phyloP scores from a whole-genome alignment of 1,140 invertebrate species.

The Camponotus floridanus region DNA sequence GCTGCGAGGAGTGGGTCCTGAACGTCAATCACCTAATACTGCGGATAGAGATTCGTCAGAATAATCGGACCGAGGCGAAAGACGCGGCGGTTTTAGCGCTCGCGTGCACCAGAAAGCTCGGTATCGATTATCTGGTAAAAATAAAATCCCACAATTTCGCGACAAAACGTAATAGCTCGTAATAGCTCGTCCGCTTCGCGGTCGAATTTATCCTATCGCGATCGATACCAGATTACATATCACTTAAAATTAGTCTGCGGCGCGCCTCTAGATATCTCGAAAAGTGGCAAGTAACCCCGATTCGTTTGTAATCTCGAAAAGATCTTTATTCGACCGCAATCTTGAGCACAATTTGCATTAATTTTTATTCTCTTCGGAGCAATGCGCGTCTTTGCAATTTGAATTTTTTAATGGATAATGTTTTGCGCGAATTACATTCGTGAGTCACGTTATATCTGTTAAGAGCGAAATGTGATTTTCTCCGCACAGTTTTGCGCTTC shows the following conservation, averaged over 20 bases:
- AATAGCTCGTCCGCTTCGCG: not conserved
- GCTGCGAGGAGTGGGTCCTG: constrained; percentile 73
- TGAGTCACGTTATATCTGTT: not conserved
- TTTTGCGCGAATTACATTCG: not conserved
- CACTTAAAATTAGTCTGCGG: constrained; percentile 27
- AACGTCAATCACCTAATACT: constrained; percentile 78
- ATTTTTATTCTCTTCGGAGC: constrained; percentile 19
- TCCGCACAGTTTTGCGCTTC: not conserved
- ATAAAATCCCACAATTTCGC: constrained; percentile 27
- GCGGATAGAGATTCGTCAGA: constrained; percentile 78
- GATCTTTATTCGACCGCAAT: not conserved
- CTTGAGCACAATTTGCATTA: constrained; percentile 2
- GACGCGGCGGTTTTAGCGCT: constrained; percentile 74
- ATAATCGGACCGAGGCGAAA: constrained; percentile 79
- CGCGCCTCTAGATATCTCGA: constrained; percentile 8
- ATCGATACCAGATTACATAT: constrained; percentile 38
- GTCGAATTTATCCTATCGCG: constrained; percentile 31
- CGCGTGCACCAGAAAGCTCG: constrained; percentile 70
- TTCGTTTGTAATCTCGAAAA: too few relatives aligned
- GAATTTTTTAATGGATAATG: constrained; percentile 17
- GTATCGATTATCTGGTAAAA: constrained; percentile 72
- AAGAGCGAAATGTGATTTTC: not conserved
- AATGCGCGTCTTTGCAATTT: constrained; percentile 5
- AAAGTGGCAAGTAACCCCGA: not conserved
- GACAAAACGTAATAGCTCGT: not conserved